These are phyloP conservation scores for Caenorhabditis japonica DNA, from an alignment of 2,888 invertebrate genomes.

Conservation along the genomic window DNA sequence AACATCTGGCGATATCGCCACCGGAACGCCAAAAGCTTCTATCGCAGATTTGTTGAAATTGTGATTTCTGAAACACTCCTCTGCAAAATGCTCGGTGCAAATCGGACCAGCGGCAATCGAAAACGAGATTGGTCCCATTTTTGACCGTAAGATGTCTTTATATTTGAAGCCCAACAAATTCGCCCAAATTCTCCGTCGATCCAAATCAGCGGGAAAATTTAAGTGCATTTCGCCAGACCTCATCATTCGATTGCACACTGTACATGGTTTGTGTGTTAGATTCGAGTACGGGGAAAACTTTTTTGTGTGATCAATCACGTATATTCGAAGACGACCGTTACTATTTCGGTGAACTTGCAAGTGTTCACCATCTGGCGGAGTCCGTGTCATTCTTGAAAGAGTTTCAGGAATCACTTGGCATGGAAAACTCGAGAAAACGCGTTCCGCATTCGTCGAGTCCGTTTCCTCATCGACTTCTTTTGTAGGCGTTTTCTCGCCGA, in stretches of 20 bases:
- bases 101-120: conserved; percentile 55
- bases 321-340: conserved; percentile 38
- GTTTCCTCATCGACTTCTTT: neutral
- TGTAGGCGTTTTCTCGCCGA: neutral
- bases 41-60: conserved; percentile 66
- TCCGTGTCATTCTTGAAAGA: conserved; percentile 32
- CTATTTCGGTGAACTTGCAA: conserved; percentile 14
- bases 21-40: conserved; percentile 65
- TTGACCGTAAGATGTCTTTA: conserved; percentile 51
- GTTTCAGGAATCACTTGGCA: conserved; percentile 50
- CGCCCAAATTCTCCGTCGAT: conserved; percentile 66
- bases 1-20: conserved; percentile 52
- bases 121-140: conserved; percentile 28
- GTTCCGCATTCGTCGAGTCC: neutral
- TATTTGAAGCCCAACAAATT: conserved; percentile 67
- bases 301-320: conserved; percentile 8
- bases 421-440: conserved; percentile 40
- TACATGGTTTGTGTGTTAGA: conserved; percentile 49
- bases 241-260: conserved; percentile 60
- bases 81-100: conserved; percentile 67
- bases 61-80: conserved; percentile 63
- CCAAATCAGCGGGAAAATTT: conserved; percentile 67
- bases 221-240: conserved; percentile 63
- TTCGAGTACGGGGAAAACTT: conserved; percentile 33
- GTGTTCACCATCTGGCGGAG: conserved; percentile 45